A percentile compares a stretch with the other conserved stretches of the same genome.
phyloP scores from a whole-genome alignment of 2,888 invertebrate species.

The Drosophila falleni region DNA sequence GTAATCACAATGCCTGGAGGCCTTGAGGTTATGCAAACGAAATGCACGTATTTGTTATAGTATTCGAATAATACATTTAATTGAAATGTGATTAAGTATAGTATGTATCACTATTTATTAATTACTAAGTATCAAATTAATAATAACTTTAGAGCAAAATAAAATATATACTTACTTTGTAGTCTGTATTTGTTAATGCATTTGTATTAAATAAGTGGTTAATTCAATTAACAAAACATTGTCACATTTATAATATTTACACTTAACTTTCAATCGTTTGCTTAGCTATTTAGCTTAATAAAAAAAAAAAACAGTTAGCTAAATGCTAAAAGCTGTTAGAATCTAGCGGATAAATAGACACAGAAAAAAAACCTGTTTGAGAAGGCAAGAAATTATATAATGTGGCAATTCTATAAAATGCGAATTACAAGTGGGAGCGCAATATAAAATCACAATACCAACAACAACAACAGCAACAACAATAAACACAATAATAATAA shows the following conservation, averaged over 20 bases:
- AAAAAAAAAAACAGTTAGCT: slow-evolving; percentile 58
- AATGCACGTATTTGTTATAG: slow-evolving; percentile 25
- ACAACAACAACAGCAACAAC: slow-evolving; percentile 17
- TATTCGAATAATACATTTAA: background rate
- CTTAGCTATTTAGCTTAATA: slow-evolving; percentile 14
- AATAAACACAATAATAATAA: slow-evolving; percentile 27
- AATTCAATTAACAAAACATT: slow-evolving; percentile 28
- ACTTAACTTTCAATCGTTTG: slow-evolving; percentile 26
- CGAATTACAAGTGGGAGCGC: slow-evolving; percentile 76
- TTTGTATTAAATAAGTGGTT: slow-evolving; percentile 13
- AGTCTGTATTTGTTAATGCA: background rate
- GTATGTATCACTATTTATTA: background rate
- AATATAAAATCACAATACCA: slow-evolving; percentile 15
- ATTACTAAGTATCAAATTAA: background rate
- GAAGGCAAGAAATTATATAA: slow-evolving; percentile 62
- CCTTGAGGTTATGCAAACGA: slow-evolving; percentile 60
- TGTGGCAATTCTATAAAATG: slow-evolving; percentile 68
- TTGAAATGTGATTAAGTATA: slow-evolving; percentile 15
- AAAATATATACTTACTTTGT: background rate
- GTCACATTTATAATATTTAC: slow-evolving; percentile 3
- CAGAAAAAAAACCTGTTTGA: slow-evolving; percentile 40
- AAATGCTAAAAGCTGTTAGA: slow-evolving; percentile 43
- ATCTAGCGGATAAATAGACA: slow-evolving; percentile 55
- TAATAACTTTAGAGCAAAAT: background rate
- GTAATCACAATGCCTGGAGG: slow-evolving; percentile 26